Evolutionary conservation across 2,888 invertebrate genomes (phyloP).

Genomic region (Acanthosepion pharaonis): DNA sequence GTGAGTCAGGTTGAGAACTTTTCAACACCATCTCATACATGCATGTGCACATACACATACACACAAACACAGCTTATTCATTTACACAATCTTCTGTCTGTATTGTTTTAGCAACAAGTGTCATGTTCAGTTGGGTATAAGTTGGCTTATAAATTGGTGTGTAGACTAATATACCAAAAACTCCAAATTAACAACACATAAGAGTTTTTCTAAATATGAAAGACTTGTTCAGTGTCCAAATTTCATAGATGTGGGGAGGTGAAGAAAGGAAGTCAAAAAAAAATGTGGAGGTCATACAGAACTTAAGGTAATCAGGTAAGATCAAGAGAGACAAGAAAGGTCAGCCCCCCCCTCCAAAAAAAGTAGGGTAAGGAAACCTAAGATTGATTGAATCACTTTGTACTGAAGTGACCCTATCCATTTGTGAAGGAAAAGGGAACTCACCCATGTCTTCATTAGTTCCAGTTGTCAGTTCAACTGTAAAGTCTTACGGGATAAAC

Average conservation of each 20-base stretch:
- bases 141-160: background rate
- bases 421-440: background rate
- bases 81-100: background rate
- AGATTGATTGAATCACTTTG: slow-evolving; percentile 16
- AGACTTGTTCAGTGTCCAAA: background rate
- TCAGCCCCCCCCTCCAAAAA: too few species aligned
- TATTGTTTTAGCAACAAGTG: background rate
- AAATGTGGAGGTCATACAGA: background rate
- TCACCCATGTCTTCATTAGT: slow-evolving; percentile 18
- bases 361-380: background rate
- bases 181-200: background rate
- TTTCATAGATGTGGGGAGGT: background rate
- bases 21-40: too few species aligned
- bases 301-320: background rate
- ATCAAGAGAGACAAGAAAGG: background rate
- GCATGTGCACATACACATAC: too few species aligned
- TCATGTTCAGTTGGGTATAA: background rate
- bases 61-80: too few species aligned
- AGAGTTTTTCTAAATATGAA: background rate
- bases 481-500: background rate
- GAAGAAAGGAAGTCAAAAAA: background rate
- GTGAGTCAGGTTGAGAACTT: too few species aligned
- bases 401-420: background rate
- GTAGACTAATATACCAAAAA: background rate
- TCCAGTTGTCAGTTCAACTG: background rate